Percentiles rank a stretch among this genome's conserved stretches.
Conservation (phyloP, 2,113 vertebrate species). For the Cromileptes altivelis region DNA sequence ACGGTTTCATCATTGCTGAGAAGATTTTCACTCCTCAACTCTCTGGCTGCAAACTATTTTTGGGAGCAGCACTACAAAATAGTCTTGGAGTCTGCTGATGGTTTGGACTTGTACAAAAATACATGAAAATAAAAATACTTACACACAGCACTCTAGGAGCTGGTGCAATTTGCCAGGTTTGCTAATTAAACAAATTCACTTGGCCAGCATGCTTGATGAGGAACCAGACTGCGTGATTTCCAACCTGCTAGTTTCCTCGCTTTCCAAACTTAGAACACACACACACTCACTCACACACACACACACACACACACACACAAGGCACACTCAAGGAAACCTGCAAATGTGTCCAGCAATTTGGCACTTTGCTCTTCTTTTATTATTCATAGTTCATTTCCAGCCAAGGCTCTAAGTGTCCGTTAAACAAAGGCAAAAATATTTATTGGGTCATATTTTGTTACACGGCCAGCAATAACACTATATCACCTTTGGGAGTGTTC, state of each 20-base stretch:
- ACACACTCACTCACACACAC: slow-evolving; percentile 19
- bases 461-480: slow-evolving; percentile 29
- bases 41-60: slow-evolving; percentile 69
- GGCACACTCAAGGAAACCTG: slow-evolving; percentile 26
- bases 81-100: slow-evolving; percentile 62
- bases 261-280: slow-evolving; percentile 52
- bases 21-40: slow-evolving; percentile 61
- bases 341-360: slow-evolving; percentile 40
- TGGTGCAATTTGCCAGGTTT: slow-evolving; percentile 72
- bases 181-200: slow-evolving; percentile 83
- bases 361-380: slow-evolving; percentile 41
- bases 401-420: slow-evolving; percentile 43
- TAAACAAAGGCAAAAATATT: slow-evolving; percentile 57
- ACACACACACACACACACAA: slow-evolving; percentile 14
- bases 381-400: slow-evolving; percentile 46
- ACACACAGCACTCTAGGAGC: slow-evolving; percentile 69
- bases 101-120: slow-evolving; percentile 62
- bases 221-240: slow-evolving; percentile 63
- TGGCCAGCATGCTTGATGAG: slow-evolving; percentile 71
- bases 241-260: slow-evolving; percentile 68
- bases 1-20: slow-evolving; percentile 71
- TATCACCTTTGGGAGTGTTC: slow-evolving; percentile 39
- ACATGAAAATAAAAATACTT: slow-evolving; percentile 19
- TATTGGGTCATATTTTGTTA: slow-evolving; percentile 57
- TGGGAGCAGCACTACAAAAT: slow-evolving; percentile 61